Evolutionary conservation across 2,113 vertebrate genomes (phyloP).

Genomic region (Martes martes): DNA sequence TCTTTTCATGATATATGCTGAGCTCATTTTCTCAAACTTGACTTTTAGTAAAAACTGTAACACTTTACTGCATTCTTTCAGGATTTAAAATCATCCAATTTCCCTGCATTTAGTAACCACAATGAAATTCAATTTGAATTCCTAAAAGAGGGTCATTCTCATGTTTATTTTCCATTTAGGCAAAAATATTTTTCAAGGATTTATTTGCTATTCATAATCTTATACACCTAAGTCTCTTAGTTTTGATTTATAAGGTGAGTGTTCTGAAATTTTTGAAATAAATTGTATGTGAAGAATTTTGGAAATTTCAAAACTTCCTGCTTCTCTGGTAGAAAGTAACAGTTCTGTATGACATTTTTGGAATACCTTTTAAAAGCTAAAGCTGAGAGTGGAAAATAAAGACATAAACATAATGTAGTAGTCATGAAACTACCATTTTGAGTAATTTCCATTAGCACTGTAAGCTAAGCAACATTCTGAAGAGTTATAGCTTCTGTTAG

Average conservation of each 20-base stretch:
- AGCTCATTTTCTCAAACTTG: neutral
- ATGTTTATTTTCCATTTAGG: slow-evolving; percentile 6
- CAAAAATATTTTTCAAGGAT: neutral
- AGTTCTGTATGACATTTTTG: neutral
- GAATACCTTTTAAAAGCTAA: neutral
- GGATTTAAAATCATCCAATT: neutral
- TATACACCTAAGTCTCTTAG: neutral
- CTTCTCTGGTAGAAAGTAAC: neutral
- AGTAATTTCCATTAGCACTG: neutral
- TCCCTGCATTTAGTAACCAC: neutral
- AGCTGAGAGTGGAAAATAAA: neutral
- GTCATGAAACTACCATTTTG: neutral
- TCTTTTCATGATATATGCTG: neutral
- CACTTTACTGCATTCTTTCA: neutral
- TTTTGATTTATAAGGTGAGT: neutral
- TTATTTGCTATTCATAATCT: neutral
- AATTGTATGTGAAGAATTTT: neutral
- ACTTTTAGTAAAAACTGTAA: slow-evolving; percentile 15
- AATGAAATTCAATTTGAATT: neutral
- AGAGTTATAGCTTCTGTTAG: neutral
- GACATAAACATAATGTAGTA: neutral
- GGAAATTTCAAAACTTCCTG: slow-evolving; percentile 9
- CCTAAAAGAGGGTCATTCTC: neutral
- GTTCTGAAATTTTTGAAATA: neutral
- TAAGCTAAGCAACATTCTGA: neutral